phyloP scores from a whole-genome alignment of 2,113 vertebrate genomes.

The Megaceryle maxima region DNA sequence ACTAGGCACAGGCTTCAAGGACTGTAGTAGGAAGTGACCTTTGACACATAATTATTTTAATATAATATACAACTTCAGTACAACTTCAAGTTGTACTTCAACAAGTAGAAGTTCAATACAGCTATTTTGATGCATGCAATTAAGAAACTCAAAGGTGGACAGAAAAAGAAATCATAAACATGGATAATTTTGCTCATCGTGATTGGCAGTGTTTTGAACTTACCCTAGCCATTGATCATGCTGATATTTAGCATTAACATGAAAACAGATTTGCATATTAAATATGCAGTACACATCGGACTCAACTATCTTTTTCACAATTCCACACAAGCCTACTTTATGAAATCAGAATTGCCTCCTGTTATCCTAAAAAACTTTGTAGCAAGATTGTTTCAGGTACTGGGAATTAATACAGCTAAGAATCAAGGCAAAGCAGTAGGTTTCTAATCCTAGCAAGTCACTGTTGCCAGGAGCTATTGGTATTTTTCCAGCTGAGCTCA shows the following conservation, averaged over 20 bases:
- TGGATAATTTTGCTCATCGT: not conserved
- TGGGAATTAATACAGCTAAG: not conserved
- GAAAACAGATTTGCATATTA: not conserved
- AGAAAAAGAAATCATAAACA: not conserved
- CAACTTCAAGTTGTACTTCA: not conserved
- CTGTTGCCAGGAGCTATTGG: not conserved
- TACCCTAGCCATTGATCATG: not conserved
- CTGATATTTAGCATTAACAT: not conserved
- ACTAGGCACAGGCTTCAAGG: not conserved
- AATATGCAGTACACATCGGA: not conserved
- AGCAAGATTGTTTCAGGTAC: not conserved
- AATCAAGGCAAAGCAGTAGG: not conserved
- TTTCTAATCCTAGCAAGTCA: not conserved
- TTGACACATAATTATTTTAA: not conserved
- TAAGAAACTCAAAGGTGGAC: not conserved
- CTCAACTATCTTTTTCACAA: not conserved
- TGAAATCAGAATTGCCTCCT: not conserved
- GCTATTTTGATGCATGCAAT: not conserved
- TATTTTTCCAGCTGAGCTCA: not conserved
- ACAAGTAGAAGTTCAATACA: no score
- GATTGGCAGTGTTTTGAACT: not conserved
- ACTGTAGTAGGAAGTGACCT: not conserved
- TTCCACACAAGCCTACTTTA: not conserved
- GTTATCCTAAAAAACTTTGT: not conserved
- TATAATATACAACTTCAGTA: not conserved